Evolutionary conservation across 92 coral and sea anemone species (phyloP).

Genomic region (Palythoa grandis): DNA sequence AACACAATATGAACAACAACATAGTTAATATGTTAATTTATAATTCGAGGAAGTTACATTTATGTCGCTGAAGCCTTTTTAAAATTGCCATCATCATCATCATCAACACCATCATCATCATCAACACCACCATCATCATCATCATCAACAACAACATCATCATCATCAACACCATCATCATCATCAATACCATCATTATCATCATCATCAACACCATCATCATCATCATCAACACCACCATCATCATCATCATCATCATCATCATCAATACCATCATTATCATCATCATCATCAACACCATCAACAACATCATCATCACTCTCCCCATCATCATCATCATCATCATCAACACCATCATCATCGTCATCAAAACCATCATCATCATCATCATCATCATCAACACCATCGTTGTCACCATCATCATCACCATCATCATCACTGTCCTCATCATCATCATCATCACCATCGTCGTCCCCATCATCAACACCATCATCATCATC

Average conservation of each 20-base stretch:
- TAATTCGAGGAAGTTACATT: too few relatives aligned
- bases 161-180: background rate
- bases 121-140: background rate
- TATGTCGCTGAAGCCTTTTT: too few relatives aligned
- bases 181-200: background rate
- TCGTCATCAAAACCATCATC: background rate
- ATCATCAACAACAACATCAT: background rate
- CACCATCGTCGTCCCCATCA: background rate
- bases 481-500: background rate
- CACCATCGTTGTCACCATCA: background rate
- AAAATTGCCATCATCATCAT: too few relatives aligned
- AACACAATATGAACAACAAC: too few relatives aligned
- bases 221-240: background rate
- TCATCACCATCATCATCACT: background rate
- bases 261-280: background rate
- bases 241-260: background rate
- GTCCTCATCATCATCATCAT: background rate
- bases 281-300: background rate
- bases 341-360: background rate
- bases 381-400: background rate
- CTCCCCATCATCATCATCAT: background rate
- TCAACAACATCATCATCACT: background rate
- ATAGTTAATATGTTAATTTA: too few relatives aligned
- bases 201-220: background rate
- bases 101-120: background rate